A percentile compares a stretch with the other conserved stretches of the same genome.
phyloP scores from a whole-genome alignment of 2,888 invertebrate species.

The Catocala sponsa region DNA sequence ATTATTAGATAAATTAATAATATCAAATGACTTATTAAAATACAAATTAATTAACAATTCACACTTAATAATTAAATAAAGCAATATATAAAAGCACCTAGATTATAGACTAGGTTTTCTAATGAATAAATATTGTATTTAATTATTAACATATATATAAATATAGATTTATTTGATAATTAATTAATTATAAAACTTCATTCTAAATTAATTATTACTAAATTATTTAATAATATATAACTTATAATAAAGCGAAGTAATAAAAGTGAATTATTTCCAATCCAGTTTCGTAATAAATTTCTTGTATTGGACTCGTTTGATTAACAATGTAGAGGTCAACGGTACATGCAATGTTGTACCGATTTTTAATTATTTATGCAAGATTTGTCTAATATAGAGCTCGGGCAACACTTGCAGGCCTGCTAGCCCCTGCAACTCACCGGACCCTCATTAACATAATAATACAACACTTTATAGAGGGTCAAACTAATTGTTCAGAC shows the following conservation, averaged over 20 bases:
- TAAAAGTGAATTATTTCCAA: conserved; percentile 13
- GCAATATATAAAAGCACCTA: too few species aligned
- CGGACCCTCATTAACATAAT: conserved; percentile 71
- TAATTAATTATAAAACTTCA: not conserved
- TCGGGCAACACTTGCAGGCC: conserved; percentile 65
- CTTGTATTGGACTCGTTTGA: conserved; percentile 23
- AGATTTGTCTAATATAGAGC: conserved; percentile 72
- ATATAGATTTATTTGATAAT: not conserved
- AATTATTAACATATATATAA: not conserved
- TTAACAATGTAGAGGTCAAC: conserved; percentile 55
- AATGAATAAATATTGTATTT: not conserved
- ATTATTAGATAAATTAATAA: not conserved
- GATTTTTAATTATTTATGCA: conserved; percentile 80
- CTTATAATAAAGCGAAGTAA: not conserved
- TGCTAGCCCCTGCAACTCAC: conserved; percentile 68
- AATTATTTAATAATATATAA: not conserved
- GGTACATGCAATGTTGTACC: conserved; percentile 59
- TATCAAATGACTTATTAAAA: not conserved
- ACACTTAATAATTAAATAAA: too few species aligned
- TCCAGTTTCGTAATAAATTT: conserved; percentile 19
- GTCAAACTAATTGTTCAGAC: conserved; percentile 66
- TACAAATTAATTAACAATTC: too few species aligned
- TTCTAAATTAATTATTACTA: not conserved
- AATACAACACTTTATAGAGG: conserved; percentile 65
- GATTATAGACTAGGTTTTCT: not conserved